Evolutionary conservation across 2,113 vertebrate genomes (phyloP).

Genomic region (Pterophyllum scalare): DNA sequence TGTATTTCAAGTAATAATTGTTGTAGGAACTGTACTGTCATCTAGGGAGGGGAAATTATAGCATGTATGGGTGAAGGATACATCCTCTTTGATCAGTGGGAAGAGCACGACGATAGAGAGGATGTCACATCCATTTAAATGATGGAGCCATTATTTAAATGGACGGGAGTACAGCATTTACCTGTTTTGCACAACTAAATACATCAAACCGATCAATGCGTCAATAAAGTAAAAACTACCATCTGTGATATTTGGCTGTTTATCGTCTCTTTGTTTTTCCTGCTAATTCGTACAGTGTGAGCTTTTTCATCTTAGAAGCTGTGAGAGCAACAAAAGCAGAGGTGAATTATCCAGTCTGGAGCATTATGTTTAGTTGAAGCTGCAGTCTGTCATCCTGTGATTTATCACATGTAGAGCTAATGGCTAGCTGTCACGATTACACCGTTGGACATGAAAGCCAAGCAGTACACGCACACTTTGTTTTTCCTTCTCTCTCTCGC

Average conservation of each 20-base stretch:
- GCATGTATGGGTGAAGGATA: slow-evolving; percentile 19
- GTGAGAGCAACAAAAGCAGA: slow-evolving; percentile 24
- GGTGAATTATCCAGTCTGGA: slow-evolving; percentile 44
- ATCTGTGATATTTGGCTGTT: neutral
- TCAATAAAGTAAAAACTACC: neutral
- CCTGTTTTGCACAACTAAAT: neutral
- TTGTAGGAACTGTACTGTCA: slow-evolving; percentile 58
- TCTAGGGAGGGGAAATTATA: slow-evolving; percentile 56
- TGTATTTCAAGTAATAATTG: slow-evolving; percentile 77
- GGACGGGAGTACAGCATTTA: neutral
- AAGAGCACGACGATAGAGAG: neutral
- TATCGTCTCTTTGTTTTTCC: neutral
- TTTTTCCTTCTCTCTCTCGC: neutral
- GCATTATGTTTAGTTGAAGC: slow-evolving; percentile 76
- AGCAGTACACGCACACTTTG: neutral
- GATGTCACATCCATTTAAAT: neutral
- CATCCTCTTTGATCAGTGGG: neutral
- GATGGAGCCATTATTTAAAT: slow-evolving; percentile 6
- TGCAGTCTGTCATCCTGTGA: slow-evolving; percentile 77
- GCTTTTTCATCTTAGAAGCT: neutral
- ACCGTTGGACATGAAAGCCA: slow-evolving; percentile 72
- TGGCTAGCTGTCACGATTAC: slow-evolving; percentile 72
- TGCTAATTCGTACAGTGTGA: slow-evolving; percentile 11
- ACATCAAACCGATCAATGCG: neutral
- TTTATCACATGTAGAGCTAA: slow-evolving; percentile 75